Evolutionary conservation across 2,888 invertebrate genomes (phyloP).

Genomic region (Leucophenga montana): DNA sequence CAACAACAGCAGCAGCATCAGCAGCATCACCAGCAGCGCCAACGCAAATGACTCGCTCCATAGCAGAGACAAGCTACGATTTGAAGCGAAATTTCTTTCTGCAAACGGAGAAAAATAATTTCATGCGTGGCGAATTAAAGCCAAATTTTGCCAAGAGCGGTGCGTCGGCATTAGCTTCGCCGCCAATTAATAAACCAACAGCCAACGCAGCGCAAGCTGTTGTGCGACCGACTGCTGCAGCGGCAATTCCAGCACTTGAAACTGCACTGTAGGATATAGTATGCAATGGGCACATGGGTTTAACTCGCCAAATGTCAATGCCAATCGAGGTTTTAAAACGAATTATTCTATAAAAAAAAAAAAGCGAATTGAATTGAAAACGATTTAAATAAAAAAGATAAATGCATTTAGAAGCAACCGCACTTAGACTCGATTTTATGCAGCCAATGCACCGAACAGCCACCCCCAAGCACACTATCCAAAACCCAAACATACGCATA

Average conservation of each 20-base stretch:
- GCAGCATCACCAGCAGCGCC: neutral
- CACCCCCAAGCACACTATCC: conserved; percentile 1
- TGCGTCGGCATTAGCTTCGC: neutral
- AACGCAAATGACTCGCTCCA: conserved; percentile 34
- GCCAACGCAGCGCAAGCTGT: conserved; percentile 39
- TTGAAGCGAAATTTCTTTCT: conserved; percentile 72
- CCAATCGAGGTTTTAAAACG: conserved; percentile 4
- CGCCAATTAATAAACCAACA: conserved; percentile 42
- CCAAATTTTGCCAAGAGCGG: conserved; percentile 49
- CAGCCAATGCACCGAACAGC: too few species aligned
- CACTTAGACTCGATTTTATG: too few species aligned
- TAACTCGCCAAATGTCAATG: conserved; percentile 18
- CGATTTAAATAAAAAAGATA: neutral
- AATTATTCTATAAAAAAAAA: conserved; percentile 2
- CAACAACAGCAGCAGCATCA: conserved; percentile 25
- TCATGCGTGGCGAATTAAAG: conserved; percentile 72
- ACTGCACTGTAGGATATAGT: conserved; percentile 59
- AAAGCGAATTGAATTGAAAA: neutral
- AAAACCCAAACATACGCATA: neutral
- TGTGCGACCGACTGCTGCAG: conserved; percentile 19
- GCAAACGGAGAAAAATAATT: conserved; percentile 73
- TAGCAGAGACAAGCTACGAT: conserved; percentile 62
- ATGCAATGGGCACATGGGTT: neutral
- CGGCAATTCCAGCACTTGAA: conserved; percentile 63
- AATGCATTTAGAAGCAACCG: too few species aligned